These are phyloP conservation scores for Thinocorus orbignyianus DNA, from an alignment of 2,113 vertebrate genomes.

Conservation along the genomic window DNA sequence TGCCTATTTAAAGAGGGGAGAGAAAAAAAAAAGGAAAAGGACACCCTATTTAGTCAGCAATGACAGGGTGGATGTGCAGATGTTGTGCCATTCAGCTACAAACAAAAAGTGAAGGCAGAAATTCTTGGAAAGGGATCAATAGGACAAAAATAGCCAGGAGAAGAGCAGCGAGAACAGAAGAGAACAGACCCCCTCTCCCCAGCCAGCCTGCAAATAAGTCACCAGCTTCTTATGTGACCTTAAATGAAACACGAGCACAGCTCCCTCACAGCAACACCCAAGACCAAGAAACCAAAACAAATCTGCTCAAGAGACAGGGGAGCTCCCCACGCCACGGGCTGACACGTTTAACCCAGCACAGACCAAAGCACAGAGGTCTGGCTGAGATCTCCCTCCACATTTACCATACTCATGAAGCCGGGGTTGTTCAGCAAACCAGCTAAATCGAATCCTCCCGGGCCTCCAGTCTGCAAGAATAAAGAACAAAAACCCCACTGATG, in stretches of 20 bases:
- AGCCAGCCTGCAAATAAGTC: neutral
- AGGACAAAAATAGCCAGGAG: neutral
- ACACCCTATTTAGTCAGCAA: neutral
- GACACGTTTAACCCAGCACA: neutral
- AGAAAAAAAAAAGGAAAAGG: neutral
- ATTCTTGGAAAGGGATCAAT: neutral
- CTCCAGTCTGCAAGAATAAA: slow-evolving; percentile 76
- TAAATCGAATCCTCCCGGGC: slow-evolving; percentile 88
- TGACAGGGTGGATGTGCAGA: neutral
- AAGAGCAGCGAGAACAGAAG: neutral
- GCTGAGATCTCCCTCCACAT: neutral
- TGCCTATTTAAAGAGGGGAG: slow-evolving; percentile 75
- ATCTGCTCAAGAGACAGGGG: neutral
- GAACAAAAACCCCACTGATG: neutral
- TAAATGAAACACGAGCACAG: neutral
- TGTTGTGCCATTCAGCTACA: neutral
- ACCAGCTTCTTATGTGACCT: neutral
- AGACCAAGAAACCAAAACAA: neutral
- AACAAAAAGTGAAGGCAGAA: neutral
- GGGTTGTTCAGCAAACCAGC: slow-evolving; percentile 93
- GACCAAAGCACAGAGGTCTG: neutral
- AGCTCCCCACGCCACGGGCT: neutral
- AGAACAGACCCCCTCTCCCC: neutral
- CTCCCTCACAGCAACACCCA: neutral
- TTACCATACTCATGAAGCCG: slow-evolving; percentile 95